A percentile compares a stretch with the other conserved stretches of the same genome.
Evolutionary conservation across 2,797 vertebrate genomes (phyloP).

Genomic region (Menidia menidia): DNA sequence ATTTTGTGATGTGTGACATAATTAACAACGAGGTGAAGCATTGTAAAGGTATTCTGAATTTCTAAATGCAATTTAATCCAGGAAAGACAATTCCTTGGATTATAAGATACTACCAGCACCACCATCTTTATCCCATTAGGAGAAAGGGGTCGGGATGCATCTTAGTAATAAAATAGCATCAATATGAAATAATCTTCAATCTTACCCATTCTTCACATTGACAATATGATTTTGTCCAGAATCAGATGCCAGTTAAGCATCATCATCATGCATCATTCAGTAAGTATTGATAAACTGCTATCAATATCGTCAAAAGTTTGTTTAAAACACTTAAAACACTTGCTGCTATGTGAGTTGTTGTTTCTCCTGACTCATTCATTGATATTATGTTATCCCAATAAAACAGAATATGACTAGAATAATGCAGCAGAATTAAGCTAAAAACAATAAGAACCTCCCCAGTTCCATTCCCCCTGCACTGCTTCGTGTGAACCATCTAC

Average conservation of each 20-base stretch:
- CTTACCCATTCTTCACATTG: conserved; percentile 7
- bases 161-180: background rate
- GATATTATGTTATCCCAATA: background rate
- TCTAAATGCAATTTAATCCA: background rate
- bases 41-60: conserved; percentile 11
- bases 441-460: background rate
- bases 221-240: conserved; percentile 1
- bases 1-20: conserved; percentile 1
- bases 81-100: conserved; percentile 12
- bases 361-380: background rate
- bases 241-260: too few species aligned
- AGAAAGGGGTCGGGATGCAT: conserved; percentile 20
- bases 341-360: too few species aligned
- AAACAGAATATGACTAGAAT: too few species aligned
- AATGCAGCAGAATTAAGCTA: background rate
- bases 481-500: background rate
- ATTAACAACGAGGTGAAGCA: conserved; percentile 5
- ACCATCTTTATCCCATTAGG: conserved; percentile 8
- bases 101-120: conserved; percentile 12
- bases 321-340: too few species aligned
- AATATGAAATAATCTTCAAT: conserved; percentile 34
- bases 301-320: too few species aligned
- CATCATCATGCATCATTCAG: too few species aligned
- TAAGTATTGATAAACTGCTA: too few species aligned
- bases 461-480: background rate